These are phyloP conservation scores for Sturmia bella DNA, from an alignment of 2,888 invertebrate genomes.

Conservation along the genomic window DNA sequence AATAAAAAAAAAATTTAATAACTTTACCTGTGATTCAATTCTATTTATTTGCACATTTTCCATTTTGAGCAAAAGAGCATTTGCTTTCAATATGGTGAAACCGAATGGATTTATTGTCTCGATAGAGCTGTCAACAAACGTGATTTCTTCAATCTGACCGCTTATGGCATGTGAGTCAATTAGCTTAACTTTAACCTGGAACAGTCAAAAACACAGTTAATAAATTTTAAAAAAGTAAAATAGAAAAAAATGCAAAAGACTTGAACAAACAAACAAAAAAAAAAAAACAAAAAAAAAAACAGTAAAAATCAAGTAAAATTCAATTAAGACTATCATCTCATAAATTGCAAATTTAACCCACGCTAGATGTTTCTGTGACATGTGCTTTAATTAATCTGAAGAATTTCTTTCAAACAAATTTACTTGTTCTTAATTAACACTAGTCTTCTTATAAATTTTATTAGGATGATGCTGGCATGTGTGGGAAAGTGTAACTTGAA, in stretches of 20 bases:
- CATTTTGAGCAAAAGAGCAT: conserved; percentile 85
- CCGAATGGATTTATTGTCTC: conserved; percentile 87
- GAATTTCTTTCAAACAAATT: neutral
- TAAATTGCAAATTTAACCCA: conserved; percentile 38
- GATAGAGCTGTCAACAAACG: conserved; percentile 85
- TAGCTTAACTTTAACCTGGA: conserved; percentile 80
- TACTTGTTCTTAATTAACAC: conserved; percentile 33
- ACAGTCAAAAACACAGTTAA: conserved; percentile 23
- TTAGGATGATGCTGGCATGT: neutral
- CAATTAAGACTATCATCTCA: conserved; percentile 31
- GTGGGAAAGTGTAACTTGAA: too few species aligned
- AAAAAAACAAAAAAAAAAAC: neutral
- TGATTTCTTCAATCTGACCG: conserved; percentile 87
- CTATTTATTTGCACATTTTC: conserved; percentile 84
- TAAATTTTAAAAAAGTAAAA: conserved; percentile 19
- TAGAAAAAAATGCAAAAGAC: neutral
- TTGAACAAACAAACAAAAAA: neutral
- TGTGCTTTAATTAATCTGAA: conserved; percentile 28
- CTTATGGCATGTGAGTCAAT: conserved; percentile 86
- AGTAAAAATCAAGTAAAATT: conserved; percentile 34
- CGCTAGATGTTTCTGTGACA: neutral
- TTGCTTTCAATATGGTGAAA: conserved; percentile 87
- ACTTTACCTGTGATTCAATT: conserved; percentile 83
- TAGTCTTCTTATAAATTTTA: neutral
- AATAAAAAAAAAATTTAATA: neutral